Evolutionary conservation across 2,113 vertebrate species (phyloP).

Genomic region (rabbit (Oryctolagus cuniculus)): mOryCun1.1 NC_091434.1:139636001-139636500

Average conservation of each 20-base stretch:
- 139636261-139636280: conserved; percentile 69
- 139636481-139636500: background rate
- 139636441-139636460: background rate
- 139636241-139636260: conserved; percentile 72
- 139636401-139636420: background rate
- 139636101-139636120: conserved; percentile 17
- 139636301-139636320: conserved; percentile 64
- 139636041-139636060: background rate
- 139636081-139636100: background rate
- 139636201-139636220: conserved; percentile 59
- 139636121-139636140: background rate
- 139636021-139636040: background rate
- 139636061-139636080: background rate
- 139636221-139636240: conserved; percentile 73
- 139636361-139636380: background rate
- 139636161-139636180: conserved; percentile 27
- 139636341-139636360: conserved; percentile 61
- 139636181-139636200: conserved; percentile 16
- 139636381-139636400: background rate
- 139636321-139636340: conserved; percentile 72
- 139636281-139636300: conserved; percentile 19
- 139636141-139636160: background rate
- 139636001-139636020: background rate
- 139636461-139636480: background rate
- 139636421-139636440: background rate